These are phyloP conservation scores for Epinephelus awoara DNA, from an alignment of 2,797 vertebrate species.

Conservation along the genomic window DNA sequence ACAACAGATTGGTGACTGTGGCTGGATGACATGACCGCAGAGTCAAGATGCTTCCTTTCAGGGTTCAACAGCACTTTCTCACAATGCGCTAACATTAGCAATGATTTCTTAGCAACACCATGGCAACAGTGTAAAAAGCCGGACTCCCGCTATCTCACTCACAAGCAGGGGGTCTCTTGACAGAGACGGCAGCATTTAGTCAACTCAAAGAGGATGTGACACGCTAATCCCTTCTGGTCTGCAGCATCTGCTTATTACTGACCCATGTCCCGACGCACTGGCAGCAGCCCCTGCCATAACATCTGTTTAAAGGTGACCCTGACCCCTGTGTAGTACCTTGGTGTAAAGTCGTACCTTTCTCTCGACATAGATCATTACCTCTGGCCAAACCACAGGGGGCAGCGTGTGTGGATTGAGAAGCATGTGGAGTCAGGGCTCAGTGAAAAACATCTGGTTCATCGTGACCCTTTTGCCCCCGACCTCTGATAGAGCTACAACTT, in stretches of 20 bases:
- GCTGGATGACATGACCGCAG: constrained; percentile 24
- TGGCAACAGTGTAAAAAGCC: constrained; percentile 57
- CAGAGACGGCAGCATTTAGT: constrained; percentile 72
- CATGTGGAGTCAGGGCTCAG: constrained; percentile 62
- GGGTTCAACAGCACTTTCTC: constrained; percentile 11
- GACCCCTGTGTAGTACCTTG: constrained; percentile 60
- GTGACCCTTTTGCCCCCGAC: constrained; percentile 58
- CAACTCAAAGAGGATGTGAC: constrained; percentile 68
- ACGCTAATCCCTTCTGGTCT: constrained; percentile 61
- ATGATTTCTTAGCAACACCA: constrained; percentile 53
- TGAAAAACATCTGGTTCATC: constrained; percentile 72
- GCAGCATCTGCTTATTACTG: constrained; percentile 80
- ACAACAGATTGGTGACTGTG: background rate
- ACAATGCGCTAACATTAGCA: constrained; percentile 32
- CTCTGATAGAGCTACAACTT: constrained; percentile 51
- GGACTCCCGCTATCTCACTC: constrained; percentile 36
- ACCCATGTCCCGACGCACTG: constrained; percentile 65
- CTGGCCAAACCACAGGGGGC: constrained; percentile 55
- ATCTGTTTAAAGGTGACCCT: constrained; percentile 83
- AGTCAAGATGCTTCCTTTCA: constrained; percentile 10
- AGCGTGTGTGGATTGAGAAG: constrained; percentile 48
- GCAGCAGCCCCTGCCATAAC: constrained; percentile 69
- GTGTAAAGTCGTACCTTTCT: constrained; percentile 67
- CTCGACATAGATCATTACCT: constrained; percentile 77
- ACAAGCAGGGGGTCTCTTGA: constrained; percentile 56